These are phyloP conservation scores for Bettongia penicillata DNA, from an alignment of 2,113 vertebrate genomes.

Conservation along the genomic window DNA sequence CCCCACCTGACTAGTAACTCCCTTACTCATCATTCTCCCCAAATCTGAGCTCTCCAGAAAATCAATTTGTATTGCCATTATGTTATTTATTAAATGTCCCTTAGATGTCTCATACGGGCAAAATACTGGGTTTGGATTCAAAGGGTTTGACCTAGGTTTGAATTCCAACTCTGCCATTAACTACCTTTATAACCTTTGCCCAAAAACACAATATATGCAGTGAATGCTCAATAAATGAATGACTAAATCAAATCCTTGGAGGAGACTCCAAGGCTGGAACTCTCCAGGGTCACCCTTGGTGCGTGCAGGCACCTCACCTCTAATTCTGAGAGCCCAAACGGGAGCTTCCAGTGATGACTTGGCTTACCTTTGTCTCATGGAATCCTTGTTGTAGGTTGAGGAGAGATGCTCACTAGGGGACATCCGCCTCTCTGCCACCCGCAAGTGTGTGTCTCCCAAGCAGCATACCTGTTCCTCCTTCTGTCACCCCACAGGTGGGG, in stretches of 20 bases:
- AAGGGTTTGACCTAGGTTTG: not conserved
- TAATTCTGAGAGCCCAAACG: not conserved
- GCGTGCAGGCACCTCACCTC: not conserved
- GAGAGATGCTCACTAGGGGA: conserved; percentile 87
- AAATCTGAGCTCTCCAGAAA: not conserved
- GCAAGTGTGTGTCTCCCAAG: conserved; percentile 85
- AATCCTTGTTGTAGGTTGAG: conserved; percentile 82
- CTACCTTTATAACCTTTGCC: not conserved
- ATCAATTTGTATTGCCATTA: not conserved
- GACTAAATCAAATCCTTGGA: not conserved
- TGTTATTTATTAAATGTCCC: not conserved
- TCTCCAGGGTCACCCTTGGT: not conserved
- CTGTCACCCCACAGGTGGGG: conserved; percentile 87
- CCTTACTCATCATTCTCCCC: not conserved
- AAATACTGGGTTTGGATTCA: not conserved
- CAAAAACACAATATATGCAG: not conserved
- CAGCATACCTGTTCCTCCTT: conserved; percentile 85
- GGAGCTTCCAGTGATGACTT: not conserved
- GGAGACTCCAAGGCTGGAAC: not conserved
- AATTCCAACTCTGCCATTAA: not conserved
- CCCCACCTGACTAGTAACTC: not conserved
- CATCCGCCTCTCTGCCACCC: conserved; percentile 88
- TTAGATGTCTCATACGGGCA: not conserved
- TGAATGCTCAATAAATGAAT: not conserved
- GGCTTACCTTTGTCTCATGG: not conserved